A percentile compares a stretch with the other conserved stretches of the same genome.
Conservation (phyloP, 1,140 invertebrate genomes). For the Spodoptera litura region DNA sequence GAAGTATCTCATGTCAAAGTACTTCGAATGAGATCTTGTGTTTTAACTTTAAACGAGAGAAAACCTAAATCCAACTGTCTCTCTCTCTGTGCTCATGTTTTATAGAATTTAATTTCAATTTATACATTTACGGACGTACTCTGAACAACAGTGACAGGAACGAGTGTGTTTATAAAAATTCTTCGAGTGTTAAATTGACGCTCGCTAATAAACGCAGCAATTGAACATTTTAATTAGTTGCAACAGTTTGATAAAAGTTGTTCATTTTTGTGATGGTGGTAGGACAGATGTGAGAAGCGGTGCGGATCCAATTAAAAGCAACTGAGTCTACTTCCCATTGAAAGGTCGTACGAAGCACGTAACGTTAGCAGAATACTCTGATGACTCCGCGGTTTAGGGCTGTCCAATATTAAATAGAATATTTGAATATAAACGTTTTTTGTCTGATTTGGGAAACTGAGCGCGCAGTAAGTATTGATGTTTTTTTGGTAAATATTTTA, state of each 20-base stretch:
- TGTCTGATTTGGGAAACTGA: too few species aligned
- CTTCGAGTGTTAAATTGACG: slow-evolving; percentile 39
- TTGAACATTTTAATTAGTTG: slow-evolving; percentile 73
- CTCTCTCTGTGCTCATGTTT: slow-evolving; percentile 17
- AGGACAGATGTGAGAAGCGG: slow-evolving; percentile 67
- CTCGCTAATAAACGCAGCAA: slow-evolving; percentile 57
- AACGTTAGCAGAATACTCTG: slow-evolving; percentile 49
- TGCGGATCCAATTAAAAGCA: slow-evolving; percentile 76
- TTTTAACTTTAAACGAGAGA: background rate
- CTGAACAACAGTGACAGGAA: slow-evolving; percentile 1
- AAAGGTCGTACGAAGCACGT: slow-evolving; percentile 62
- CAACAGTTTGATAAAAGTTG: slow-evolving; percentile 66
- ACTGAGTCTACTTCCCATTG: slow-evolving; percentile 65
- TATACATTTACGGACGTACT: slow-evolving; percentile 1
- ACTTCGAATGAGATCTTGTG: too few species aligned
- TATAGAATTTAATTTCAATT: slow-evolving; percentile 24
- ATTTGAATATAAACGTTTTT: background rate
- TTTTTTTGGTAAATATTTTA: too few species aligned
- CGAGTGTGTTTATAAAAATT: slow-evolving; percentile 1
- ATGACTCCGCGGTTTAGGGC: slow-evolving; percentile 51
- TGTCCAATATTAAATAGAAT: slow-evolving; percentile 33
- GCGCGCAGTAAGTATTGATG: too few species aligned
- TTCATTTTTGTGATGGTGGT: slow-evolving; percentile 72
- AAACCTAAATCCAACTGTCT: background rate
- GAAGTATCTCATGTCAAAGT: too few species aligned